phyloP scores from a whole-genome alignment of 2,888 invertebrate genomes.

The Hydropsyche betteni region DNA sequence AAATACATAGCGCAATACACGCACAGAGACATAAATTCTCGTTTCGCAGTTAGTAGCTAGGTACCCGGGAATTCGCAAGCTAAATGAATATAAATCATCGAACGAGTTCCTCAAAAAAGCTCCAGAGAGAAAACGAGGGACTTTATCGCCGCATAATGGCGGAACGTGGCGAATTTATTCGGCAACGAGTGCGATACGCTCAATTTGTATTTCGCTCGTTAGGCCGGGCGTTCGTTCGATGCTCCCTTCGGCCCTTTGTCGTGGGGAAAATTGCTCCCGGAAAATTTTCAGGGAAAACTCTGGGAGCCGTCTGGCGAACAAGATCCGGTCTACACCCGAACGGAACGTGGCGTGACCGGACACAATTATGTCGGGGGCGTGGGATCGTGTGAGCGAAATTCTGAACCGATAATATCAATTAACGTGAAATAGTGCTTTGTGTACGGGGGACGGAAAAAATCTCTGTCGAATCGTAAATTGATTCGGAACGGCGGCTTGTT shows the following conservation, averaged over 20 bases:
- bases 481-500: too few relatives aligned
- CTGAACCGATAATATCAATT: slow-evolving; percentile 41
- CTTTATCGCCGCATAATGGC: slow-evolving; percentile 32
- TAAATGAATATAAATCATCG: slow-evolving; percentile 40
- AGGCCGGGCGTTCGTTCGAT: neutral
- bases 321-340: neutral
- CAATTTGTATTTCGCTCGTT: slow-evolving; percentile 42
- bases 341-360: slow-evolving; percentile 39
- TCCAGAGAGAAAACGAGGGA: slow-evolving; percentile 12
- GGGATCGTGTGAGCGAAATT: slow-evolving; percentile 39
- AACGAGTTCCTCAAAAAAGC: slow-evolving; percentile 22
- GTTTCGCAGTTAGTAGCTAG: neutral
- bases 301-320: neutral
- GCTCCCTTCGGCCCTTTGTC: slow-evolving; percentile 8
- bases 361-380: slow-evolving; percentile 32
- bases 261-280: slow-evolving; percentile 11
- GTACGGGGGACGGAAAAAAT: neutral
- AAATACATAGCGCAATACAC: too few relatives aligned
- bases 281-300: neutral
- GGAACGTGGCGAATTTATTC: slow-evolving; percentile 34
- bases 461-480: too few relatives aligned
- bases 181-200: slow-evolving; percentile 30
- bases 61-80: neutral
- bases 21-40: slow-evolving; percentile 4
- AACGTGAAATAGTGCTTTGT: slow-evolving; percentile 2